These are phyloP conservation scores for Thera obeliscata DNA, from an alignment of 2,888 invertebrate species.

Conservation along the genomic window DNA sequence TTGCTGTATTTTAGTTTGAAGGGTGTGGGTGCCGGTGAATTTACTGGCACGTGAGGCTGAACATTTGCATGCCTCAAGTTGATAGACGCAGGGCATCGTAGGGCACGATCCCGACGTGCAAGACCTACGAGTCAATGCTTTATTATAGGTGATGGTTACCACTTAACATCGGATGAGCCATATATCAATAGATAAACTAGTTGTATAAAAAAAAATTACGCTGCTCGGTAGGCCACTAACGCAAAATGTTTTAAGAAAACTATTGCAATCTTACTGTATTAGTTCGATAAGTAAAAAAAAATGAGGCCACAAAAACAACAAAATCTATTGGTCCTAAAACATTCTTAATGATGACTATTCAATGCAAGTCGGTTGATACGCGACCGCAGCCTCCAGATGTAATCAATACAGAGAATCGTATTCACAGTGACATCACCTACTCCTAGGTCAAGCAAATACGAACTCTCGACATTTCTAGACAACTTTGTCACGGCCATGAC, in stretches of 20 bases:
- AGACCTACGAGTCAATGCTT: too few species aligned
- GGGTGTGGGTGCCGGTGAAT: too few species aligned
- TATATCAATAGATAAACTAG: too few species aligned
- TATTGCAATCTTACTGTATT: background rate
- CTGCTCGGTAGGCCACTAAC: background rate
- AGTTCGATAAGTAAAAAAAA: background rate
- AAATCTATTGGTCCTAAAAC: background rate
- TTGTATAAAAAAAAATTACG: too few species aligned
- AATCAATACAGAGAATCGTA: constrained; percentile 19
- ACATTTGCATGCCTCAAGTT: too few species aligned
- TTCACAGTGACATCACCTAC: constrained; percentile 18
- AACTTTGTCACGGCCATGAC: constrained; percentile 3
- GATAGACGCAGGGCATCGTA: too few species aligned
- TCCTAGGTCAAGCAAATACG: constrained; percentile 1
- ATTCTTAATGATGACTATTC: constrained; percentile 2
- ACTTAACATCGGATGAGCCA: too few species aligned
- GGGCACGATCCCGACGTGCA: too few species aligned
- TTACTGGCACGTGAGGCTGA: too few species aligned
- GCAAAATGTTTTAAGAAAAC: background rate
- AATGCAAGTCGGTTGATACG: background rate
- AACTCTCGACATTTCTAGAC: constrained; percentile 7
- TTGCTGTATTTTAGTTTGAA: too few species aligned
- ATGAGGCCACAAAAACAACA: constrained; percentile 1
- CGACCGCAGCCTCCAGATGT: constrained; percentile 18
- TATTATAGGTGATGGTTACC: too few species aligned